Percentiles rank a stretch among this genome's conserved stretches.
Conservation (phyloP, 2,888 invertebrate species). For the Allolobophora icterica region DNA sequence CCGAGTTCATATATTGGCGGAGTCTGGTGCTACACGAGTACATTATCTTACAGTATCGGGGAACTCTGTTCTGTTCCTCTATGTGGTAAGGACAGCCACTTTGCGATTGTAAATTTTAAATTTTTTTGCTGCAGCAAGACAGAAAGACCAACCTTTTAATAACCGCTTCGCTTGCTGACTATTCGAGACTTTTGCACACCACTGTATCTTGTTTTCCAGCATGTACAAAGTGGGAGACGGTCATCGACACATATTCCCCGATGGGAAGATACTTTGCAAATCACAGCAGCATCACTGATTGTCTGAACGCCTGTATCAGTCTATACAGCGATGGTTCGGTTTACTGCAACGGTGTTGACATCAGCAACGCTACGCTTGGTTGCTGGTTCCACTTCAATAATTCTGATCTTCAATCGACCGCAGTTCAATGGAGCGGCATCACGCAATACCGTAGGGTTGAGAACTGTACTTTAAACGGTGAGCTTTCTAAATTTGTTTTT, state of each 20-base stretch:
- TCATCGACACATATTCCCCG: background rate
- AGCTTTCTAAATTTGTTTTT: background rate
- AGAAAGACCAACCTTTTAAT: no score
- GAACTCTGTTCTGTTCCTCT: background rate
- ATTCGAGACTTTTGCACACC: no score
- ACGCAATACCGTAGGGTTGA: background rate
- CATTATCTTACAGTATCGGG: background rate
- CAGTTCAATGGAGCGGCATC: background rate
- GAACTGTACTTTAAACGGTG: background rate
- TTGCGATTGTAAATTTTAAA: background rate
- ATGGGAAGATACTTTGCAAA: background rate
- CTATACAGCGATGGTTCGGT: background rate
- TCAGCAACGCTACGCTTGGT: background rate
- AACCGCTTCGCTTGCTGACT: no score
- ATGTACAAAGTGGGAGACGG: background rate
- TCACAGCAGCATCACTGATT: background rate
- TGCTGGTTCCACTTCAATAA: constrained; percentile 17
- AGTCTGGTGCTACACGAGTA: background rate
- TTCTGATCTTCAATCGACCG: background rate
- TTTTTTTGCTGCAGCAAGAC: no score
- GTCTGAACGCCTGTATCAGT: constrained; percentile 17
- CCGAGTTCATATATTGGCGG: background rate
- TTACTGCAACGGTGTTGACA: background rate
- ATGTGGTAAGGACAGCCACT: background rate
- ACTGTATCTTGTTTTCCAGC: background rate